phyloP scores from a whole-genome alignment of 2,888 invertebrate species.

The Aleiodes leptofemur region DNA sequence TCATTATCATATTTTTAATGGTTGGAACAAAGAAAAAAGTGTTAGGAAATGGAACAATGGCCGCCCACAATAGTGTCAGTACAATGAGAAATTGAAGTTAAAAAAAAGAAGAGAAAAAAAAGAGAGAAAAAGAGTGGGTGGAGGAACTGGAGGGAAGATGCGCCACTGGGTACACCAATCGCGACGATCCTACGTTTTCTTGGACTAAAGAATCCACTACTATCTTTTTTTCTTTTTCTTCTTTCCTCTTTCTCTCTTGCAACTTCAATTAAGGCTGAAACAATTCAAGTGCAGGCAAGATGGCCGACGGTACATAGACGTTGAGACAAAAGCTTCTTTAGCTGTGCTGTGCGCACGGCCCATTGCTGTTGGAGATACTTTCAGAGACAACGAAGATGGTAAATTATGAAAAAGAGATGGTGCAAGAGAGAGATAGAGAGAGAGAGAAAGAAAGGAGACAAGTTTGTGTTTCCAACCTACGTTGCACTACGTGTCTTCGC shows the following conservation, averaged over 20 bases:
- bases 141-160: conserved; percentile 42
- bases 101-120: conserved; percentile 45
- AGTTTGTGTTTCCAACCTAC: conserved; percentile 8
- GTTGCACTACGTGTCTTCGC: conserved; percentile 26
- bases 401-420: conserved; percentile 22
- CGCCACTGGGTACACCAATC: conserved; percentile 27
- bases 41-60: conserved; percentile 29
- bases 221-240: not conserved
- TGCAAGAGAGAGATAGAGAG: conserved; percentile 25
- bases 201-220: conserved; percentile 46
- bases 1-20: no score
- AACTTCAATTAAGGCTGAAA: conserved; percentile 64
- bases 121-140: conserved; percentile 52
- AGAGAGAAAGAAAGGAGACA: conserved; percentile 6
- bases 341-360: conserved; percentile 48
- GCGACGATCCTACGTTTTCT: conserved; percentile 39
- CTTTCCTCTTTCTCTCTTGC: conserved; percentile 52
- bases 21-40: not conserved
- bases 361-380: conserved; percentile 36
- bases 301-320: conserved; percentile 52
- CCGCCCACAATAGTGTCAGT: conserved; percentile 28
- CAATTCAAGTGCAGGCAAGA: conserved; percentile 65
- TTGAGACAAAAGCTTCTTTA: conserved; percentile 57
- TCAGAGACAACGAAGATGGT: conserved; percentile 33
- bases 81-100: conserved; percentile 37